A percentile compares a stretch with the other conserved stretches of the same genome.
Evolutionary conservation across 2,113 vertebrate genomes (phyloP).

Genomic region (Chaetops frenatus): DNA sequence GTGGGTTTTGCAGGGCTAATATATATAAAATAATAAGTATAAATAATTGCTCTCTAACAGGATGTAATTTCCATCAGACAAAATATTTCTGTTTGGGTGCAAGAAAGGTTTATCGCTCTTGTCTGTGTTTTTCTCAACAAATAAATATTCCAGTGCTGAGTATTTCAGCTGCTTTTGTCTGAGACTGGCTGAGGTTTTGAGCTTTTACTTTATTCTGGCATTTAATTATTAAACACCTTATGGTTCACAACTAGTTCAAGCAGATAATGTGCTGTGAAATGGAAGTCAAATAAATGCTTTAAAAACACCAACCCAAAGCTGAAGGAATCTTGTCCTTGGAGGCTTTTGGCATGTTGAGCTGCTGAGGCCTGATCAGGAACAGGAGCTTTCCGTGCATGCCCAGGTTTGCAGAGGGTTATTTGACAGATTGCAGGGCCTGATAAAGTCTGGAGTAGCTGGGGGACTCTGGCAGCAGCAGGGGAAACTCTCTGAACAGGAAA

Average conservation of each 20-base stretch:
- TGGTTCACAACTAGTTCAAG: background rate
- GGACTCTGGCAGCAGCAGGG: background rate
- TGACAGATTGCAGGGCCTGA: background rate
- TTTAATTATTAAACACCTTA: background rate
- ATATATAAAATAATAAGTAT: background rate
- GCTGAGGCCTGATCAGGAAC: background rate
- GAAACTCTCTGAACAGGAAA: background rate
- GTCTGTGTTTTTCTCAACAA: background rate
- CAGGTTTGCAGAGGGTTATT: background rate
- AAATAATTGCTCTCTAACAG: background rate
- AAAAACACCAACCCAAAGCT: background rate
- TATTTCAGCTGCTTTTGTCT: background rate
- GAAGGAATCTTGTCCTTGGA: background rate
- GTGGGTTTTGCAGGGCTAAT: background rate
- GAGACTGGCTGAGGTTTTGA: background rate
- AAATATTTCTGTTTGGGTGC: background rate
- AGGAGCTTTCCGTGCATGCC: background rate
- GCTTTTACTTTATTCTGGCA: background rate
- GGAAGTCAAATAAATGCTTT: background rate
- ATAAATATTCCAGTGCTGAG: background rate
- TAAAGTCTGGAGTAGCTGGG: background rate
- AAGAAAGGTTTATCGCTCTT: background rate
- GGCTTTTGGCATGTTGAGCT: background rate
- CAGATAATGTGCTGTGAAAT: background rate
- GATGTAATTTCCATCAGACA: background rate